These are phyloP conservation scores for Pantelozetes paolii DNA, from an alignment of 2,888 invertebrate species.

Conservation along the genomic window DNA sequence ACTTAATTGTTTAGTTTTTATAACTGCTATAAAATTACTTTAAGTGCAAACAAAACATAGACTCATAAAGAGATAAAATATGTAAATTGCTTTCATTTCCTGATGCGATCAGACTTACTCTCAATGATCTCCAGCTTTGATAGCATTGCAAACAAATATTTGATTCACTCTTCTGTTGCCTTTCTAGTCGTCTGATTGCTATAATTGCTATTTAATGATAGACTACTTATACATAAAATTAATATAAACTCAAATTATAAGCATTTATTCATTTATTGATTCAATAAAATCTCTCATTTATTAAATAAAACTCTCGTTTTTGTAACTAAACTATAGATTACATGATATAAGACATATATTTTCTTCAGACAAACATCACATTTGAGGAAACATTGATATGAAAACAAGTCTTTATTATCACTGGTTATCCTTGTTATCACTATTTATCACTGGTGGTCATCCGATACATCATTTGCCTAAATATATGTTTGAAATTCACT, in stretches of 20 bases:
- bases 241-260: constrained; percentile 13
- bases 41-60: constrained; percentile 30
- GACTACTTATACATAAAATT: constrained; percentile 23
- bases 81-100: constrained; percentile 37
- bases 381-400: too few relatives aligned
- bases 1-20: constrained; percentile 30
- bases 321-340: too few relatives aligned
- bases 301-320: background rate
- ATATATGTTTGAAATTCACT: background rate
- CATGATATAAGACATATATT: background rate
- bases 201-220: constrained; percentile 24
- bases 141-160: background rate
- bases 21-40: constrained; percentile 27
- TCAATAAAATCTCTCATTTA: background rate
- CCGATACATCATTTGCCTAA: too few relatives aligned
- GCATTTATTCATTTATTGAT: constrained; percentile 26
- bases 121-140: background rate
- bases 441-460: too few relatives aligned
- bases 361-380: background rate
- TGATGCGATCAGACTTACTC: constrained; percentile 9
- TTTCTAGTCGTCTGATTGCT: constrained; percentile 22
- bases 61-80: constrained; percentile 28
- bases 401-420: too few relatives aligned
- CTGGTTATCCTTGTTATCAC: too few relatives aligned
- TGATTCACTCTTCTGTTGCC: background rate